These are phyloP conservation scores for Pedionomus torquatus DNA, from an alignment of 2,113 vertebrate species.

Conservation along the genomic window DNA sequence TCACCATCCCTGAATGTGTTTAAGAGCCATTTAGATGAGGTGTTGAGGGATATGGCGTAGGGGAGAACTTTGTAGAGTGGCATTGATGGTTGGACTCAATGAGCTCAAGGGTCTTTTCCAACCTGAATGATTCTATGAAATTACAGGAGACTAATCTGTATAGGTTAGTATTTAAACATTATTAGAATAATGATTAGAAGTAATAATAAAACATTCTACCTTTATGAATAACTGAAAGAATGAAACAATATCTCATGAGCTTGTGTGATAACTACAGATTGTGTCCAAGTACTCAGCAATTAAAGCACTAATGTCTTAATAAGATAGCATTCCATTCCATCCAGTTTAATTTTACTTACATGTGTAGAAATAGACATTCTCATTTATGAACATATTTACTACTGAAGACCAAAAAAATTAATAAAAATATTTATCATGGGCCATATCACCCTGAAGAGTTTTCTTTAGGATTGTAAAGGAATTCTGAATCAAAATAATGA, in stretches of 20 bases:
- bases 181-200: background rate
- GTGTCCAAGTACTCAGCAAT: background rate
- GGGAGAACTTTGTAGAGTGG: no score
- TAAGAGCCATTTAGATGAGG: no score
- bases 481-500: background rate
- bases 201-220: background rate
- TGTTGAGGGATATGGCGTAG: no score
- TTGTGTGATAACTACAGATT: background rate
- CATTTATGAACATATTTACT: background rate
- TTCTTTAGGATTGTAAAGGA: background rate
- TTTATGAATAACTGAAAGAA: background rate
- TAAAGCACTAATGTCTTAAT: background rate
- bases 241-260: accelerated
- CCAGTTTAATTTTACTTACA: background rate
- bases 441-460: background rate
- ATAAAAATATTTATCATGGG: background rate
- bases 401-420: background rate
- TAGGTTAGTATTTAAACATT: background rate
- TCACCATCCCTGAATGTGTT: no score
- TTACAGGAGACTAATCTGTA: background rate
- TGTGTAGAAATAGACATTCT: background rate
- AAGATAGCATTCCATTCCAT: background rate
- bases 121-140: background rate
- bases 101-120: no score
- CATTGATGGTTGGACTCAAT: no score